Evolutionary conservation across 1,140 invertebrate species (phyloP).

Genomic region (Nomia melanderi): DNA sequence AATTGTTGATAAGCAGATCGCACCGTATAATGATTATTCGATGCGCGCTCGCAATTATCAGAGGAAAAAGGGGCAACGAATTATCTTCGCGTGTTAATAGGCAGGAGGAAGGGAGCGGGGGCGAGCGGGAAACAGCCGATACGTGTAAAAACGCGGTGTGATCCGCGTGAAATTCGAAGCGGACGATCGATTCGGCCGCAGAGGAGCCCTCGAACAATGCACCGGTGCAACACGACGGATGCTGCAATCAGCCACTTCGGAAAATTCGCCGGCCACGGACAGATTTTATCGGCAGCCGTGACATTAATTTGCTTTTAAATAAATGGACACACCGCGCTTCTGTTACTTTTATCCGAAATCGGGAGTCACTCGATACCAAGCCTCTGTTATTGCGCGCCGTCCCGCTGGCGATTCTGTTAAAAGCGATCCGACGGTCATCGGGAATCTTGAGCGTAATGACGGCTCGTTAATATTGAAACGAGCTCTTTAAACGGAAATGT

Average conservation of each 20-base stretch:
- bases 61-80: not conserved
- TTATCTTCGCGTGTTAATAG: not conserved
- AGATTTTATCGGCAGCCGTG: not conserved
- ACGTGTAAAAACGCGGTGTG: constrained; percentile 15
- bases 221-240: constrained; percentile 14
- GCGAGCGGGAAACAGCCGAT: not conserved
- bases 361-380: too few species aligned
- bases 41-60: not conserved
- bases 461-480: too few species aligned
- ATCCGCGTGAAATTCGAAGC: constrained; percentile 7
- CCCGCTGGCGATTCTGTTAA: too few species aligned
- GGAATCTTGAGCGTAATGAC: too few species aligned
- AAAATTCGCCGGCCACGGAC: not conserved
- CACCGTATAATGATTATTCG: constrained; percentile 3
- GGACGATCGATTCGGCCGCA: constrained; percentile 20
- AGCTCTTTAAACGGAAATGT: too few species aligned
- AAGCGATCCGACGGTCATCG: too few species aligned
- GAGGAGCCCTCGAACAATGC: constrained; percentile 17
- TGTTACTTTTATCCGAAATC: not conserved
- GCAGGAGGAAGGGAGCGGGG: not conserved
- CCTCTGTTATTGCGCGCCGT: too few species aligned
- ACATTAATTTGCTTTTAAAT: constrained; percentile 14
- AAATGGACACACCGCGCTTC: not conserved
- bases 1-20: not conserved
- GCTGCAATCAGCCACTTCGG: not conserved